A percentile compares a stretch with the other conserved stretches of the same genome.
Conservation (phyloP, 1,140 invertebrate genomes). For the Triops cancriformis region DNA sequence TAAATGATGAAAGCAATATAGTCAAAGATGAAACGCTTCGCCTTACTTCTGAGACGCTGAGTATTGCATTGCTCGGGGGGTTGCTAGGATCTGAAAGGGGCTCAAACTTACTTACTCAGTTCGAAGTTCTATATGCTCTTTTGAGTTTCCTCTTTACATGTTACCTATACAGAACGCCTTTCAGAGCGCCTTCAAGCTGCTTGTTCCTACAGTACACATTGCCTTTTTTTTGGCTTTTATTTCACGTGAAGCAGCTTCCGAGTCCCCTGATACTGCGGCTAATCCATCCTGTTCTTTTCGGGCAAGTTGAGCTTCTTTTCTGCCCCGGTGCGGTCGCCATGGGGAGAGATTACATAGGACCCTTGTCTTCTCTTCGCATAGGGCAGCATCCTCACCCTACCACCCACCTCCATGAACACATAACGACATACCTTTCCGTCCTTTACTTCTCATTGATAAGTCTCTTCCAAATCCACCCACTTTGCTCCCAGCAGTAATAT, state of each 20-base stretch:
- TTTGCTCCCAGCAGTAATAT: conserved; percentile 10
- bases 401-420: not conserved
- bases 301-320: conserved; percentile 22
- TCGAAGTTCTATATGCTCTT: not conserved
- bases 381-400: conserved; percentile 6
- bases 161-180: not conserved
- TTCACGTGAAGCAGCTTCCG: not conserved
- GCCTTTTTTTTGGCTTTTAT: not conserved
- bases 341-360: not conserved
- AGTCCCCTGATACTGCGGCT: not conserved
- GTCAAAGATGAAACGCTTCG: not conserved
- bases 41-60: not conserved
- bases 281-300: conserved; percentile 19
- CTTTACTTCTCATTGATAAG: not conserved
- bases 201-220: not conserved
- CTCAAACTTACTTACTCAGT: not conserved
- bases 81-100: not conserved
- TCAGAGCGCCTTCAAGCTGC: too few species aligned
- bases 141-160: not conserved
- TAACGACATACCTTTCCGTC: not conserved
- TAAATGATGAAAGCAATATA: not conserved
- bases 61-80: not conserved
- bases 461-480: not conserved
- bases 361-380: conserved; percentile 1
- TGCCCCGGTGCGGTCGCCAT: conserved; percentile 18